These are phyloP conservation scores for Neolamprologus brichardi DNA, from an alignment of 2,113 vertebrate genomes.

Conservation along the genomic window DNA sequence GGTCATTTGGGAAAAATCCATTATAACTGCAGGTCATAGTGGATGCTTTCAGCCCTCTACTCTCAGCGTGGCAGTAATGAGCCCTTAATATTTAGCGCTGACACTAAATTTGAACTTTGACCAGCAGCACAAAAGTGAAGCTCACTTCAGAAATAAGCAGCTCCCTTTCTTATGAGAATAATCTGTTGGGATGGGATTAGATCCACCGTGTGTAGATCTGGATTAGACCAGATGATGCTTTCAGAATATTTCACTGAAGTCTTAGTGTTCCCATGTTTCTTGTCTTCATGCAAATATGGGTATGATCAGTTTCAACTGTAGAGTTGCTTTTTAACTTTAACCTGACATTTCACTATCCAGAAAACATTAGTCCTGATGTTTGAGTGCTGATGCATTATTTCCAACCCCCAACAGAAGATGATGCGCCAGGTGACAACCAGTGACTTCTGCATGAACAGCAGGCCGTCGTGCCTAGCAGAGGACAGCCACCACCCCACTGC, in stretches of 20 bases:
- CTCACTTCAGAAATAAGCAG: neutral
- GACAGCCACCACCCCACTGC: conserved; percentile 81
- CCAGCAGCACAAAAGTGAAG: neutral
- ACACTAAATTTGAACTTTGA: neutral
- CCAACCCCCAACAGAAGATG: conserved; percentile 81
- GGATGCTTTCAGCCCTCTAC: neutral
- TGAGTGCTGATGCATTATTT: neutral
- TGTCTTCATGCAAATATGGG: neutral
- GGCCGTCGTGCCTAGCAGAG: conserved; percentile 88
- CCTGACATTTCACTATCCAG: neutral
- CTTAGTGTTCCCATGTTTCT: neutral
- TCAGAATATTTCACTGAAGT: neutral
- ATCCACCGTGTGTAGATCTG: neutral
- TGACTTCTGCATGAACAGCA: conserved; percentile 87
- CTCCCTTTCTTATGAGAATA: neutral
- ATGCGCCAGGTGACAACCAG: conserved; percentile 91
- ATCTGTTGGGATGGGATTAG: neutral
- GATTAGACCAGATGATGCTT: neutral
- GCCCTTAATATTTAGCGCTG: neutral
- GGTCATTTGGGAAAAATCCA: neutral
- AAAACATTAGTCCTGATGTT: neutral
- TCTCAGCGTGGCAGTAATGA: neutral
- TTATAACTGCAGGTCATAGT: neutral
- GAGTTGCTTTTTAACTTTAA: neutral
- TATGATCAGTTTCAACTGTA: neutral